A percentile compares a stretch with the other conserved stretches of the same genome.
Evolutionary conservation across 2,888 invertebrate genomes (phyloP).

Genomic region (Nemoura dubitans): DNA sequence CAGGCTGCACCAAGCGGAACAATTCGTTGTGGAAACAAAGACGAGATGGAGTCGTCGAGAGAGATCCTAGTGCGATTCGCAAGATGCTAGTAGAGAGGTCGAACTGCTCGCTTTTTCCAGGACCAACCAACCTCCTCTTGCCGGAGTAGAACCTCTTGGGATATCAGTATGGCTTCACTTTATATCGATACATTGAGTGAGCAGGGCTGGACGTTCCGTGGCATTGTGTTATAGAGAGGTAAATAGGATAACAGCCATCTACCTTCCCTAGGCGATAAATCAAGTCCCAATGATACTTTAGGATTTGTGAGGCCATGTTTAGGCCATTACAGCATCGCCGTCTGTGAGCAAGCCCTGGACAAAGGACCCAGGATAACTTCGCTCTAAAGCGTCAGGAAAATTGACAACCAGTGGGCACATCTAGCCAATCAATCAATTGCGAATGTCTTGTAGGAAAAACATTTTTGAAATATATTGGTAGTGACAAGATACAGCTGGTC

Average conservation of each 20-base stretch:
- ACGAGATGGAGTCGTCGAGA: slow-evolving; percentile 1
- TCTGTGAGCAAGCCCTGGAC: background rate
- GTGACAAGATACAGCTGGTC: background rate
- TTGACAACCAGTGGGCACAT: slow-evolving; percentile 18
- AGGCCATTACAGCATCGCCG: slow-evolving; percentile 27
- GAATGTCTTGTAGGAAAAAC: background rate
- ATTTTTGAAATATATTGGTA: background rate
- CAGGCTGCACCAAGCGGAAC: background rate
- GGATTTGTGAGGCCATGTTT: slow-evolving; percentile 13
- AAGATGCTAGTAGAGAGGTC: background rate
- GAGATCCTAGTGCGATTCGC: background rate
- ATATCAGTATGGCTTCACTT: background rate
- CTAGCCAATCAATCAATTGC: slow-evolving; percentile 34
- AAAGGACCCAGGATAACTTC: background rate
- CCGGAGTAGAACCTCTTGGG: background rate
- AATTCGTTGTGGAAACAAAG: background rate
- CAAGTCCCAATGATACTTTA: slow-evolving; percentile 38
- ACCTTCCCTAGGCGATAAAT: slow-evolving; percentile 40
- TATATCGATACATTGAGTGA: slow-evolving; percentile 36
- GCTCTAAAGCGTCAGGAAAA: background rate
- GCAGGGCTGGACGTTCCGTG: background rate
- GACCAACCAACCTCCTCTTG: background rate
- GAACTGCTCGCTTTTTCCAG: background rate
- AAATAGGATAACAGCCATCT: slow-evolving; percentile 40
- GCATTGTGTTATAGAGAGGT: slow-evolving; percentile 28